These are phyloP conservation scores for Drosophila villosipedis DNA, from an alignment of 2,888 invertebrate genomes.

Conservation along the genomic window DNA sequence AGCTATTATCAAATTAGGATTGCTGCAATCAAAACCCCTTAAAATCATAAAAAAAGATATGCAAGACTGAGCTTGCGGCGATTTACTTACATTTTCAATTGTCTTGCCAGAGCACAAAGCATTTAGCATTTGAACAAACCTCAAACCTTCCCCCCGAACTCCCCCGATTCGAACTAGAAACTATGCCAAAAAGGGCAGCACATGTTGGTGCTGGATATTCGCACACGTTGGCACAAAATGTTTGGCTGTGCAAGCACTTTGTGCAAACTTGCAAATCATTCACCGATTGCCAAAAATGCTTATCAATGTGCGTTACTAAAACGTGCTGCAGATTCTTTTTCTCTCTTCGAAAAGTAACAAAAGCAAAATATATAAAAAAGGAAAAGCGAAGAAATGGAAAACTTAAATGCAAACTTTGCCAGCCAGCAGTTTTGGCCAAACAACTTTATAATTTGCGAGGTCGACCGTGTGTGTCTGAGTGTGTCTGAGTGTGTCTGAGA, in stretches of 20 bases:
- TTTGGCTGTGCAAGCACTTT: conserved; percentile 52
- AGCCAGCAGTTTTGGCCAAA: conserved; percentile 74
- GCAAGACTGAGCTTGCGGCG: conserved; percentile 25
- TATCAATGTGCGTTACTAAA: conserved; percentile 75
- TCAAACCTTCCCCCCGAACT: not conserved
- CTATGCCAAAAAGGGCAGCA: conserved; percentile 33
- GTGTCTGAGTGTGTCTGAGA: conserved; percentile 15
- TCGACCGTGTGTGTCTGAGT: conserved; percentile 47
- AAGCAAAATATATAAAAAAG: not conserved
- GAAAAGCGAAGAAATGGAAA: conserved; percentile 23
- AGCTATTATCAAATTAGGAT: conserved; percentile 5
- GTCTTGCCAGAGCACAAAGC: not conserved
- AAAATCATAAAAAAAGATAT: conserved; percentile 42
- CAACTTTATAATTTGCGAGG: conserved; percentile 76
- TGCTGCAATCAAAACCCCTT: conserved; percentile 15
- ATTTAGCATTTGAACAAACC: conserved; percentile 3
- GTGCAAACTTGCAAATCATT: conserved; percentile 80
- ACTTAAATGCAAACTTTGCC: conserved; percentile 68
- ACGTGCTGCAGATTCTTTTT: conserved; percentile 63
- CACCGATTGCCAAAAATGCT: conserved; percentile 76
- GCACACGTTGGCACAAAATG: conserved; percentile 73
- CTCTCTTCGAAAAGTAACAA: conserved; percentile 13
- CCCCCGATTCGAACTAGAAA: conserved; percentile 6
- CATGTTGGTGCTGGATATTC: conserved; percentile 32
- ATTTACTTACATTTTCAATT: conserved; percentile 3